A percentile compares a stretch with the other conserved stretches of the same genome.
phyloP scores from a whole-genome alignment of 2,797 vertebrate species.

The Anabacerthia variegaticeps region DNA sequence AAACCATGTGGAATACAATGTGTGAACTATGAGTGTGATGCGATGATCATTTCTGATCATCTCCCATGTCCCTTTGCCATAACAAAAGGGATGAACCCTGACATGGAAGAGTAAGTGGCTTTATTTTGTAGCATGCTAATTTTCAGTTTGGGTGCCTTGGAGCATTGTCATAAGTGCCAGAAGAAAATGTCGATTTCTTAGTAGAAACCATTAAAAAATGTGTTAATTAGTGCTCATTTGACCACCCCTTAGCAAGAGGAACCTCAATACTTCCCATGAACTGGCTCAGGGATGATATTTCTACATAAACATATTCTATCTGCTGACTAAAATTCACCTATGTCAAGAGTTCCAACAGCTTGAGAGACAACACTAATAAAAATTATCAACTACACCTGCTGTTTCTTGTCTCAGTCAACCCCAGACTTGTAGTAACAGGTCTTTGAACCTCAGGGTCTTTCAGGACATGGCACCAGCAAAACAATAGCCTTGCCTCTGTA shows the following conservation, averaged over 20 bases:
- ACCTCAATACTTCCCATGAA: neutral
- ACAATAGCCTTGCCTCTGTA: neutral
- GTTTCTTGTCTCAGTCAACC: neutral
- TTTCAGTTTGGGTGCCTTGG: neutral
- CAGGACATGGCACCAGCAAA: neutral
- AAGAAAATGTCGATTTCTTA: neutral
- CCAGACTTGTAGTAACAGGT: neutral
- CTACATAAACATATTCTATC: neutral
- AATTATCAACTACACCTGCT: neutral
- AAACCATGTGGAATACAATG: neutral
- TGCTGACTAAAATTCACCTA: neutral
- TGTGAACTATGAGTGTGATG: neutral
- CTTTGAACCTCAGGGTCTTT: neutral
- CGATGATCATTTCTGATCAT: neutral
- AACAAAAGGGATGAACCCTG: neutral
- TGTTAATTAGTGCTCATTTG: neutral
- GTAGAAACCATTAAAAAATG: neutral
- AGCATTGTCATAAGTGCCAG: neutral
- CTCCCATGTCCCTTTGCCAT: neutral
- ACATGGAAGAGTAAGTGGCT: neutral
- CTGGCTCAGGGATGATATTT: neutral
- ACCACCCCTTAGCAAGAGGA: neutral
- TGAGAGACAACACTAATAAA: neutral
- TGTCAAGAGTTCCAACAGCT: neutral
- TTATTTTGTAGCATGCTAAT: neutral